These are phyloP conservation scores for Brachypodius melanocephalos DNA, from an alignment of 2,113 vertebrate species.

Conservation along the genomic window DNA sequence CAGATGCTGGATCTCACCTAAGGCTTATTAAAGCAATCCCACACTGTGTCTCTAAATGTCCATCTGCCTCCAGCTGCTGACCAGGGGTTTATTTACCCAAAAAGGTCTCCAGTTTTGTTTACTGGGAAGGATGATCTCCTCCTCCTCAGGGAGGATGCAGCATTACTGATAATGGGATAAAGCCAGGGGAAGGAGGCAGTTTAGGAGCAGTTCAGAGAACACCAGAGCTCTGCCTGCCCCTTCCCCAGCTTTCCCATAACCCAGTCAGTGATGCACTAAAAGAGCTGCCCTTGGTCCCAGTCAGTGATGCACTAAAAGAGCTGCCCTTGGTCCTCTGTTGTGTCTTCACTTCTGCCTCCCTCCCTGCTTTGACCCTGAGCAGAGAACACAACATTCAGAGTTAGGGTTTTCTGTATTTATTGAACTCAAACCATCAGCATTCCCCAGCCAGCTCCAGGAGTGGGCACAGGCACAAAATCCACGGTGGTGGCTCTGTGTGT, in stretches of 20 bases:
- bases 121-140: background rate
- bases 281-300: background rate
- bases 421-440: background rate
- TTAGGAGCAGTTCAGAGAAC: background rate
- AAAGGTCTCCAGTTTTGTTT: background rate
- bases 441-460: background rate
- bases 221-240: background rate
- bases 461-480: background rate
- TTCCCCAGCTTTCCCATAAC: background rate
- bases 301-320: background rate
- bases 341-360: background rate
- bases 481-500: background rate
- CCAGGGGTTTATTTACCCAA: background rate
- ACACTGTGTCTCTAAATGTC: background rate
- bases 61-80: background rate
- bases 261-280: background rate
- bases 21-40: background rate
- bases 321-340: background rate
- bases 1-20: background rate
- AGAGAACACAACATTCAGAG: background rate
- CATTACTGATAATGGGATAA: rapidly evolving
- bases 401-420: background rate
- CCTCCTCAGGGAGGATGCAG: background rate
- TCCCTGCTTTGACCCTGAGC: background rate
- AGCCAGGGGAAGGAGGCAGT: background rate